Base-by-base conservation (phyloP, 1,140 invertebrate genomes). In the Zaprionus vittiger region DNA sequence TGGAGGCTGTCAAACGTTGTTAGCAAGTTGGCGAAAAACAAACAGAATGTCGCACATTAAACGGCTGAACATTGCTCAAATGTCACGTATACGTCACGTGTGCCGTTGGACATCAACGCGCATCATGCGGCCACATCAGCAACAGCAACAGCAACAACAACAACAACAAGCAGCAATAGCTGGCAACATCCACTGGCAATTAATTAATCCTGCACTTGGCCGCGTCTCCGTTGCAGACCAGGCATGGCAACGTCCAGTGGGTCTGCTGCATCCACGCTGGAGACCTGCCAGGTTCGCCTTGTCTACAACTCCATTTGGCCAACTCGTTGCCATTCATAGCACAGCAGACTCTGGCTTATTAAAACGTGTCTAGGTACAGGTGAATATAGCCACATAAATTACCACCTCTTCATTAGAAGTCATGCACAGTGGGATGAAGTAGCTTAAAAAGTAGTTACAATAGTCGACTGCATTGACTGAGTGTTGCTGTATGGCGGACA, bases 21-120 rank as follows among this genome's bases (percentile, higher is more conserved):
- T 81, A 66, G 67, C 67, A 49, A 59, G 47, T 64, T 65, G 61
- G 68, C 37, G n/a, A 63, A 70, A 90, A 90, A 81, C 84, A 87
- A 87, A 87, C 84, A 87, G 90, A 90, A 91, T 90, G 86, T 90
- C 86, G 79, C 85, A 80, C 85, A 91, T 90, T 91, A 90, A 85
- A 76, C 81, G 79, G 79, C 77, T 84, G 81, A 90, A 82, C 86
- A 90, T 90, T 82, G 77, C 86, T 91, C 85, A 90, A 80, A 73
- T 85, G 85, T 90, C 85, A 90, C 85, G 85, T 85, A 90, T 90
- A 90, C 85, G 85, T 90, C 85, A 85, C 80, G 85, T 77, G 66
- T 63, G 80, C 77, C 66, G 20, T 52, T 52, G 47, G 47, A 52
- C 47, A 52, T 52, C 47, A 52, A 49, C 52, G 49, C 54, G 61